These are phyloP conservation scores for Drosophila greeni DNA, from an alignment of 2,888 invertebrate genomes.

Conservation along the genomic window DNA sequence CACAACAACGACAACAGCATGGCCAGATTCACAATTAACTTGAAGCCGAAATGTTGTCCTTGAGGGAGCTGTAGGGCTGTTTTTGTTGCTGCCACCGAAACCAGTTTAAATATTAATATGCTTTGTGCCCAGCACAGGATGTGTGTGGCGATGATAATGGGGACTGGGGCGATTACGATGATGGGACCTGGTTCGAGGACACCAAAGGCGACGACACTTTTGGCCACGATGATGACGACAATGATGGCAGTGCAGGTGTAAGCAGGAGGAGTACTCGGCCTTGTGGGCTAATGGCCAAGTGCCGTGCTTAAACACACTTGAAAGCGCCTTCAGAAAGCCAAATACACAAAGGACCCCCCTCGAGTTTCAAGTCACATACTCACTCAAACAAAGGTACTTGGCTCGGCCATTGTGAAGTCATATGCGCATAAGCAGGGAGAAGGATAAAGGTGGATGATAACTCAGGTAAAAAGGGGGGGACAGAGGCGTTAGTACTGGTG, in stretches of 20 bases:
- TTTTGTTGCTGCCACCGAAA: slow-evolving; percentile 38
- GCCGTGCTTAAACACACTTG: slow-evolving; percentile 68
- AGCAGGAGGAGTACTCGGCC: slow-evolving; percentile 27
- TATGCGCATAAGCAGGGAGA: background rate
- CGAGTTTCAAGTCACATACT: slow-evolving; percentile 8
- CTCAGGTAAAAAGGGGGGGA: background rate
- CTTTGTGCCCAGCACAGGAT: slow-evolving; percentile 41
- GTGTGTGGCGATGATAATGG: slow-evolving; percentile 39
- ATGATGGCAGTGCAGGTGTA: slow-evolving; percentile 24
- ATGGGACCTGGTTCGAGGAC: slow-evolving; percentile 23
- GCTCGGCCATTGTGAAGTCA: slow-evolving; percentile 32
- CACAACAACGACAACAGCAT: slow-evolving; percentile 30
- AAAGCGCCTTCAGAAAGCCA: slow-evolving; percentile 50
- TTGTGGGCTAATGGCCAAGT: slow-evolving; percentile 64
- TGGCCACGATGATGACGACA: slow-evolving; percentile 43
- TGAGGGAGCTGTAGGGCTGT: slow-evolving; percentile 37
- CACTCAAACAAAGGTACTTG: slow-evolving; percentile 31
- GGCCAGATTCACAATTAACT: slow-evolving; percentile 66
- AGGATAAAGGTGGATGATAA: background rate
- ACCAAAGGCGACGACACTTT: slow-evolving; percentile 60
- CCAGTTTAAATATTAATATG: slow-evolving; percentile 72
- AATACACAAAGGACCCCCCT: slow-evolving; percentile 46
- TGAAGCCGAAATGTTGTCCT: slow-evolving; percentile 68
- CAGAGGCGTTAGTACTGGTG: background rate
- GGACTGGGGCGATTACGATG: slow-evolving; percentile 8